Percentiles rank a stretch among this genome's conserved stretches.
These are phyloP conservation scores for Parasteatoda lunata DNA, from an alignment of 2,888 invertebrate genomes.

Conservation along the genomic window DNA sequence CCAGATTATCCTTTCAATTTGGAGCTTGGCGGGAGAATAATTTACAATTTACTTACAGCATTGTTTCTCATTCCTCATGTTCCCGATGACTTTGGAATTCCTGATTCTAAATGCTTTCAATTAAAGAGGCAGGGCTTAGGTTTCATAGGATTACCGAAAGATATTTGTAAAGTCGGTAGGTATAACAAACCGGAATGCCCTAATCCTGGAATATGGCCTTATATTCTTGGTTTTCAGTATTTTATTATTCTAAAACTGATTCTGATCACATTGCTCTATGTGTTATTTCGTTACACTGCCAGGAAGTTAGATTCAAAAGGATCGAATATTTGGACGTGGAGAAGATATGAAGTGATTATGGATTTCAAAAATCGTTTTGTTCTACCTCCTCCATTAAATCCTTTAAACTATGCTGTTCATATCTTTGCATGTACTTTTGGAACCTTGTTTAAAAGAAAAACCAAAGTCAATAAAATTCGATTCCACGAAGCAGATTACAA, in stretches of 20 bases:
- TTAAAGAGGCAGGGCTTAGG: constrained; percentile 14
- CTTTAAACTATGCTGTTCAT: constrained; percentile 63
- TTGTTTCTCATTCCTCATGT: constrained; percentile 74
- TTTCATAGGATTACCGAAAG: constrained; percentile 29
- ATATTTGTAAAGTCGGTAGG: constrained; percentile 41
- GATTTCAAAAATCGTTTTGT: constrained; percentile 73
- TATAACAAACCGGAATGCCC: constrained; percentile 66
- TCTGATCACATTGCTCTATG: constrained; percentile 73
- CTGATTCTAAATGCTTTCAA: constrained; percentile 24
- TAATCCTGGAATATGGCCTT: constrained; percentile 69
- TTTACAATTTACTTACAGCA: constrained; percentile 74
- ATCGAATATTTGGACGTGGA: constrained; percentile 73
- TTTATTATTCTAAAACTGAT: constrained; percentile 73
- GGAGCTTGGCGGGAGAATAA: constrained; percentile 72
- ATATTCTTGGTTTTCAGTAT: constrained; percentile 71
- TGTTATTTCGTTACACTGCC: constrained; percentile 72
- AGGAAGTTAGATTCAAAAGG: constrained; percentile 70
- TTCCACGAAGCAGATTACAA: constrained; percentile 24
- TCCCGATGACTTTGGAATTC: constrained; percentile 70
- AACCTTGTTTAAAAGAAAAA: neutral
- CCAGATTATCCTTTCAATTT: constrained; percentile 74
- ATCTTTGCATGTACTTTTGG: constrained; percentile 26
- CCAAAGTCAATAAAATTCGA: constrained; percentile 3
- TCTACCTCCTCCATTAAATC: constrained; percentile 73
- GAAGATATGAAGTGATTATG: constrained; percentile 73